Base-by-base conservation (phyloP, 2,888 invertebrate species). In the Calameuta filiformis region DNA sequence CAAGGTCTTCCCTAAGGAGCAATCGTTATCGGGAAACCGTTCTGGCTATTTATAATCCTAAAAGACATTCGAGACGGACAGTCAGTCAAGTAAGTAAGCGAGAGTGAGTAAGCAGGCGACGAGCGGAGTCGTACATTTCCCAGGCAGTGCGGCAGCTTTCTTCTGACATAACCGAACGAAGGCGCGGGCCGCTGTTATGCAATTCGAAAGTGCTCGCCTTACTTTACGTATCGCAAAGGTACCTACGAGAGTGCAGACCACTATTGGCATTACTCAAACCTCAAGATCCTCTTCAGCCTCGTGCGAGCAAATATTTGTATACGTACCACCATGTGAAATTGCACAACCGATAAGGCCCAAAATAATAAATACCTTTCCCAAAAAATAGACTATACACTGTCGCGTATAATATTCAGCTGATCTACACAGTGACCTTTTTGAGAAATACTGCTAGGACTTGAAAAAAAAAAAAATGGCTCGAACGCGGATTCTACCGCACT, bases 151-250 rank as follows among this genome's bases (percentile, higher is more conserved):
- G 86, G 87, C 89, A 90, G 89, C 91, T 91, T 91, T 90, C 91
- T 91, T 91, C 91, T 91, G 91, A 91, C 90, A 91, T 91, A 91
- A 91, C 89, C 90, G 90, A 90, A 91, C 84, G 90, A 90, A 91
- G 90, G 90, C 90, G 91, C 89, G 90, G 89, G 90, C 87, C 85
- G 87, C 83, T 80, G 87, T 91, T 91, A 91, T 91, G 91, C 89
- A 91, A 91, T 91, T 91, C 89, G 91, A 91, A 91, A 91, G 91
- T 91, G 90, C 90, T 90, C 90, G 91, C 90, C 90, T 91, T 91
- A 90, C 91, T 91, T 90, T 89, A 89, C 88, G 89, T 88, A 88
- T 87, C 86, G 84, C 84, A 80, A 81, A 81, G 84, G 74, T 74
- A 73, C 73, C 73, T 69, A 71, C 71, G 71, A 31, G 71, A 71